Conservation (phyloP, 2,888 invertebrate species). For the Ypsolopha scabrella region DNA sequence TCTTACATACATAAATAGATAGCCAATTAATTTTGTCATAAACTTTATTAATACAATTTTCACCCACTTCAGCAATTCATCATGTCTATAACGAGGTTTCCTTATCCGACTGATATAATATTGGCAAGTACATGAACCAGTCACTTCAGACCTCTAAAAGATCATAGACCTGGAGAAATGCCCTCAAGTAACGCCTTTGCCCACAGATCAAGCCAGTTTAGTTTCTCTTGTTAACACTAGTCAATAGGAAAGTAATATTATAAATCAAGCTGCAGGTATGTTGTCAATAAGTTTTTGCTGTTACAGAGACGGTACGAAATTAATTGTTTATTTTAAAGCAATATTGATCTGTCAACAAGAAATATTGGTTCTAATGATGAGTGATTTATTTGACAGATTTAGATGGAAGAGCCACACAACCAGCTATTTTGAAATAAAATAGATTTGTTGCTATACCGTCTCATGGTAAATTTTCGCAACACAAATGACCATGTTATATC, state of each 20-base stretch:
- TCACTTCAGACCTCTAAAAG: not conserved
- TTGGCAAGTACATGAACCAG: not conserved
- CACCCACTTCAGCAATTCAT: conserved; percentile 14
- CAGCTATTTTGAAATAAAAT: too few species aligned
- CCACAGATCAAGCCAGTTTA: not conserved
- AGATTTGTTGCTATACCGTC: too few species aligned
- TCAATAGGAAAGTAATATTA: conserved; percentile 5
- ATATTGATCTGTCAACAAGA: conserved; percentile 5
- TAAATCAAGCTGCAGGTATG: conserved; percentile 6
- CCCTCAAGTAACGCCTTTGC: too few species aligned
- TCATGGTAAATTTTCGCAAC: too few species aligned
- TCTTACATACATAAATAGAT: too few species aligned
- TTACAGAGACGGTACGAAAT: not conserved
- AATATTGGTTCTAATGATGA: not conserved
- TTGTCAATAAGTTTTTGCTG: conserved; percentile 7
- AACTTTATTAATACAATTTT: conserved; percentile 19
- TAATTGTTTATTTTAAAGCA: conserved; percentile 6
- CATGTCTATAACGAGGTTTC: conserved; percentile 14
- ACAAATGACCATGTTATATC: too few species aligned
- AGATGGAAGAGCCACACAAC: too few species aligned
- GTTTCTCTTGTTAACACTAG: not conserved
- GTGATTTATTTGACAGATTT: not conserved
- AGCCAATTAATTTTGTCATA: not conserved
- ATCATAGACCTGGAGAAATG: not conserved
- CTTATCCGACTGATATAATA: conserved; percentile 8